Percentiles rank a stretch among this genome's conserved stretches.
Evolutionary conservation across 2,113 vertebrate species (phyloP).

Genomic region (Psophia crepitans): DNA sequence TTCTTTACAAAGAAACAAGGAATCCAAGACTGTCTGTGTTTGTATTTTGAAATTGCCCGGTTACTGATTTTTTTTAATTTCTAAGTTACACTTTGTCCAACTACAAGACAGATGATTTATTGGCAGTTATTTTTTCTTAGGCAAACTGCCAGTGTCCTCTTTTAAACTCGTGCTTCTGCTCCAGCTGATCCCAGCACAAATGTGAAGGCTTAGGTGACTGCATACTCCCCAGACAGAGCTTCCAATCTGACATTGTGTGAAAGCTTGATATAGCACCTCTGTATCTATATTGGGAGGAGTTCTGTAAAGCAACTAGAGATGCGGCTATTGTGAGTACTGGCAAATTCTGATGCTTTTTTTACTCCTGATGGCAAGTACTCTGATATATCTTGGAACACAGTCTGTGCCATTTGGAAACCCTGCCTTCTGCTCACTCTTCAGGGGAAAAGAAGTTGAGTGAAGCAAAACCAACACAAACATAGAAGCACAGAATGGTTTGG

Average conservation of each 20-base stretch:
- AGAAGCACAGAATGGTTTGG: no score
- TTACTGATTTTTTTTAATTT: slow-evolving; percentile 5
- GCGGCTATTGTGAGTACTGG: neutral
- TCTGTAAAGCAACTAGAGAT: neutral
- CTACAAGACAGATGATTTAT: neutral
- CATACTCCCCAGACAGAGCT: neutral
- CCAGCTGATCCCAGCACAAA: slow-evolving; percentile 12
- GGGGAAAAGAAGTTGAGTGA: neutral
- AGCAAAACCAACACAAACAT: neutral
- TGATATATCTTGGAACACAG: neutral
- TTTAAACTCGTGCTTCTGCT: slow-evolving; percentile 10
- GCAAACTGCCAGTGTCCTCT: slow-evolving; percentile 13
- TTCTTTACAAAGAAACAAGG: neutral
- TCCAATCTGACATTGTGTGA: slow-evolving; percentile 1
- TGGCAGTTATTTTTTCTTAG: neutral
- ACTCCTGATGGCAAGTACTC: neutral
- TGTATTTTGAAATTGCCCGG: slow-evolving; percentile 28
- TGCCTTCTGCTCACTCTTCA: neutral
- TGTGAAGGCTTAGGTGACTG: slow-evolving; percentile 7
- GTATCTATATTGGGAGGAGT: neutral
- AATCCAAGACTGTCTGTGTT: neutral
- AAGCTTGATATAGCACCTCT: neutral
- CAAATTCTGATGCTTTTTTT: neutral
- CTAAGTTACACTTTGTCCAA: neutral
- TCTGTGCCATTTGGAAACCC: neutral